Evolutionary conservation across 2,113 vertebrate species (phyloP).

Genomic region (Echinops telfairi): DNA sequence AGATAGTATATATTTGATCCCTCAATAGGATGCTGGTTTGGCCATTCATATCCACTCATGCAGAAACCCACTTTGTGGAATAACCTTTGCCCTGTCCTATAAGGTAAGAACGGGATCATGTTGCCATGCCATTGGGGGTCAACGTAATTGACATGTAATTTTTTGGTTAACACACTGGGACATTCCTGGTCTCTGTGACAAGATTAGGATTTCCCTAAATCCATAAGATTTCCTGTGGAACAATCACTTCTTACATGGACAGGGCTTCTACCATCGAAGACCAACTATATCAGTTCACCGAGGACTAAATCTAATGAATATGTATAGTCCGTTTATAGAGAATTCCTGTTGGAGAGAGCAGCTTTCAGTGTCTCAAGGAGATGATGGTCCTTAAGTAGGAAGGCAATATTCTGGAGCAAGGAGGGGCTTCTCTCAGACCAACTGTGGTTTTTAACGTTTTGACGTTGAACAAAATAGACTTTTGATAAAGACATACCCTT

Average conservation of each 20-base stretch:
- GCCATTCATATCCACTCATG: background rate
- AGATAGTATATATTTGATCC: constrained; percentile 9
- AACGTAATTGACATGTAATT: background rate
- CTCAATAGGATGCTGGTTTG: background rate
- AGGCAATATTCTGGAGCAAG: background rate
- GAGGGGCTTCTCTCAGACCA: background rate
- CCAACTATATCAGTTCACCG: background rate
- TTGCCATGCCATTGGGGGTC: background rate
- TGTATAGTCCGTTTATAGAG: background rate
- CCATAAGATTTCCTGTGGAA: background rate
- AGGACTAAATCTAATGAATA: background rate
- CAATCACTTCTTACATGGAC: too few species aligned
- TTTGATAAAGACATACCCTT: background rate
- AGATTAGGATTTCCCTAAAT: background rate
- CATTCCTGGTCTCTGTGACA: fast-evolving
- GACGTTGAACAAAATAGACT: background rate
- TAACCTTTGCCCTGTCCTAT: background rate
- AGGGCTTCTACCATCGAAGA: background rate
- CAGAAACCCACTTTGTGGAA: constrained; percentile 10
- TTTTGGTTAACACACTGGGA: background rate
- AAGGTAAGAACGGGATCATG: background rate
- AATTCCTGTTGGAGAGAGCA: background rate
- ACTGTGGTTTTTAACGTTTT: background rate
- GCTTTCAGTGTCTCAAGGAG: background rate
- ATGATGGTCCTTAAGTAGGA: background rate